Evolutionary conservation across 1,140 invertebrate genomes (phyloP), one percentile per base, ranked within the genome.

Genomic region (Arion vulgaris): DNA sequence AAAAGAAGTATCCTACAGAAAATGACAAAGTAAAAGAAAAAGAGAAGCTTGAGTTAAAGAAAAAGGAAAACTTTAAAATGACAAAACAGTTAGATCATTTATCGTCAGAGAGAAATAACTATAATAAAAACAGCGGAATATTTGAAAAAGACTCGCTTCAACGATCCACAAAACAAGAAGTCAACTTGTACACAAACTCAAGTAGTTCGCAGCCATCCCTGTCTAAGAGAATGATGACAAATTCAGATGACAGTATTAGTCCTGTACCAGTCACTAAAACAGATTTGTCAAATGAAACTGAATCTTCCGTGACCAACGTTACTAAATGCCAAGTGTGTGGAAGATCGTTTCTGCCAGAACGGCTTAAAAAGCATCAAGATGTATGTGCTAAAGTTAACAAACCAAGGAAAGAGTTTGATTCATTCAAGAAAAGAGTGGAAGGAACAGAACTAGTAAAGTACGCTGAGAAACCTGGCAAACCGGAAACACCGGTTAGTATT

Each of bases 401-500:
- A 84, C 89, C 90, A 82, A 93, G 97, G 81, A 98, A 97, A 93
- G 94, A 95, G 19, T 98, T 97, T 90, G 97, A 99, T 92, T 95
- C 95, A 17, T 94, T 95, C 9, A 96, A 96, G 90, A 96, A 96
- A 89, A 93, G 97, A 69, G 94, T 96, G 11, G 93, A 95, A 92
- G 97, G 97, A 36, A 98, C 97, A 0, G 97, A 98, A 87, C 94
- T 96, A 32, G 97, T 97, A 87, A 93, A 94, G 78, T 98, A 95
- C 90, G 92, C 77, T 32, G 53, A 53, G 23, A 82, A 83, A 51
- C 17, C 41, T 38, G 83, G 53, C 62, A 51, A n/a, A 82, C 81
- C 2, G 28, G 79, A 83, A 11, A 77, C 72, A 9, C 72, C 57
- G 68, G 85, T 86, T 38, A 83, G 85, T 86, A 49, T 72, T 28